phyloP scores from a whole-genome alignment of 2,113 vertebrate genomes.

The Carassius carassius region DNA sequence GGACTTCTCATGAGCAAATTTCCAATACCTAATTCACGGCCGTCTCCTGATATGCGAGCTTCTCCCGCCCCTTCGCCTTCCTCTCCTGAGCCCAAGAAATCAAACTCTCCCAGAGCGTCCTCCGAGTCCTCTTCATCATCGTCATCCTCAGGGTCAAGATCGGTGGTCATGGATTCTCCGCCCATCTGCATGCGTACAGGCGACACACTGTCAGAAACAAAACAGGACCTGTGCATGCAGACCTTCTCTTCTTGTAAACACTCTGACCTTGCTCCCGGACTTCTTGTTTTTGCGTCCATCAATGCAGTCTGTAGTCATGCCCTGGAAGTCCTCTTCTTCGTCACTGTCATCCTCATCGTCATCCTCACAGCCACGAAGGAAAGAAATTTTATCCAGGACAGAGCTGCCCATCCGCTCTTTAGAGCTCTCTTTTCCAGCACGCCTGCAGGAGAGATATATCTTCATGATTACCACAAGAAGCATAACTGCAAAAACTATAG shows the following conservation, averaged over 20 bases:
- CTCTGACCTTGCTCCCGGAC: conserved; percentile 73
- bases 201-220: not conserved
- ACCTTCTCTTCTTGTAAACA: not conserved
- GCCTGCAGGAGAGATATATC: conserved; percentile 68
- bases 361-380: conserved; percentile 83
- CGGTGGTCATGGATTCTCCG: conserved; percentile 80
- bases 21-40: conserved; percentile 80
- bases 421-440: conserved; percentile 82
- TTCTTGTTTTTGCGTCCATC: conserved; percentile 83
- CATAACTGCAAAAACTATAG: not conserved
- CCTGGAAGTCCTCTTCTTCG: conserved; percentile 85
- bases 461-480: not conserved
- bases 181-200: not conserved
- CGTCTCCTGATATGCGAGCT: conserved; percentile 79
- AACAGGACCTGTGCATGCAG: not conserved
- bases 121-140: conserved; percentile 90
- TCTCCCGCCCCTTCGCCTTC: conserved; percentile 84
- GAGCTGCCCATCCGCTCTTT: conserved; percentile 75
- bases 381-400: conserved; percentile 84
- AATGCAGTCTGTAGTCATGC: conserved; percentile 77
- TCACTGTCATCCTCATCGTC: conserved; percentile 90
- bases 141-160: conserved; percentile 85
- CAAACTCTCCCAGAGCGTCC: conserved; percentile 88
- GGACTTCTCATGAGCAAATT: not conserved
- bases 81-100: conserved; percentile 88